Evolutionary conservation across 2,888 invertebrate species (phyloP).

Genomic region (Margaritifera margaritifera): DNA sequence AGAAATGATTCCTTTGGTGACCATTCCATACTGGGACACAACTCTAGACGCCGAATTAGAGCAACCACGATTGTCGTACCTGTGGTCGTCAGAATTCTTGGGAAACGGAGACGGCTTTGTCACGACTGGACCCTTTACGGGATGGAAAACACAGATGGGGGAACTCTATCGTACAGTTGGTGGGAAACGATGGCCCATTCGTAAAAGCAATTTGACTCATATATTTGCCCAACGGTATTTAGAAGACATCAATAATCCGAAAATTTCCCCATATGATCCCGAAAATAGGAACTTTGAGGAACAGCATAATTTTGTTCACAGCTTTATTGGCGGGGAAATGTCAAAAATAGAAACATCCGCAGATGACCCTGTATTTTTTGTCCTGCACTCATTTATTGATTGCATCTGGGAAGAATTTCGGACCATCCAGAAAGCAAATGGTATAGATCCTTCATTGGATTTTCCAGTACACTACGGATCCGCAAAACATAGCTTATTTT

Average conservation of each 20-base stretch:
- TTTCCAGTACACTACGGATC: constrained; percentile 42
- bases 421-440: constrained; percentile 28
- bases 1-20: constrained; percentile 45
- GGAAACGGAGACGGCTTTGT: constrained; percentile 54
- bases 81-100: constrained; percentile 53
- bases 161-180: constrained; percentile 39
- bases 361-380: constrained; percentile 59
- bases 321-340: constrained; percentile 60
- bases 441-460: constrained; percentile 45
- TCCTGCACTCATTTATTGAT: constrained; percentile 56
- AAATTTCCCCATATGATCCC: constrained; percentile 38
- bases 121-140: constrained; percentile 43
- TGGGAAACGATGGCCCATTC: constrained; percentile 36
- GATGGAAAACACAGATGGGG: constrained; percentile 29
- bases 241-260: constrained; percentile 46
- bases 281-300: constrained; percentile 47
- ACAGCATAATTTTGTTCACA: constrained; percentile 57
- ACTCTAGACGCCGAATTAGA: constrained; percentile 49
- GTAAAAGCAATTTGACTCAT: constrained; percentile 37
- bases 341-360: constrained; percentile 54
- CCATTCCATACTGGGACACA: constrained; percentile 61
- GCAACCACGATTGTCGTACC: constrained; percentile 39
- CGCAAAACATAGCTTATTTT: constrained; percentile 42
- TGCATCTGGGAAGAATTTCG: constrained; percentile 56
- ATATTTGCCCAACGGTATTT: constrained; percentile 37